Evolutionary conservation across 2,888 invertebrate species (phyloP).

Genomic region (Acronicta psi): DNA sequence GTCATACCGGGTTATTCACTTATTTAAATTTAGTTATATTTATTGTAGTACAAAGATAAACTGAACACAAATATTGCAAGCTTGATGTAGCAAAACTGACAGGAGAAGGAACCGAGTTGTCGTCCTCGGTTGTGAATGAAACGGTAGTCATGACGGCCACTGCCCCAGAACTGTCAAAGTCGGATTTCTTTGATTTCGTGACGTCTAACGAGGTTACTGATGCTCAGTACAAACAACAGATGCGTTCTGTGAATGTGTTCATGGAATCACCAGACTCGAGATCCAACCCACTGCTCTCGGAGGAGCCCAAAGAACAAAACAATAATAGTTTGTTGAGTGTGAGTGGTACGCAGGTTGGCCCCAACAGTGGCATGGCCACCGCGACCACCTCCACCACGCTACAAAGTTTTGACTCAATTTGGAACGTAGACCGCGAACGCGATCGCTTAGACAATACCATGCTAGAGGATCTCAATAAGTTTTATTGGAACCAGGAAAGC

Average conservation of each 20-base stretch:
- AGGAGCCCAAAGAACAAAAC: slow-evolving; percentile 89
- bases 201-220: slow-evolving; percentile 94
- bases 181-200: slow-evolving; percentile 97
- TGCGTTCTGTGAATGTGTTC: slow-evolving; percentile 91
- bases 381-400: slow-evolving; percentile 83
- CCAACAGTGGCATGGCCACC: slow-evolving; percentile 72
- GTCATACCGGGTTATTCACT: slow-evolving; percentile 85
- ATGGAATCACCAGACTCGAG: slow-evolving; percentile 89
- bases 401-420: slow-evolving; percentile 90
- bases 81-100: slow-evolving; percentile 74
- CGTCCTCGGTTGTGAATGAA: slow-evolving; percentile 82
- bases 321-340: slow-evolving; percentile 89
- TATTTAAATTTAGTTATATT: slow-evolving; percentile 85
- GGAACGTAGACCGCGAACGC: slow-evolving; percentile 92
- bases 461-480: slow-evolving; percentile 95
- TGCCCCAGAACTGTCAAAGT: slow-evolving; percentile 95
- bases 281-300: slow-evolving; percentile 84
- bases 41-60: slow-evolving; percentile 85
- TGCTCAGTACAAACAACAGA: slow-evolving; percentile 91
- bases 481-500: slow-evolving; percentile 93
- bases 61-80: slow-evolving; percentile 62
- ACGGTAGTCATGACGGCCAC: slow-evolving; percentile 96
- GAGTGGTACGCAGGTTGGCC: slow-evolving; percentile 66
- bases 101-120: slow-evolving; percentile 71
- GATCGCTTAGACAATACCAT: slow-evolving; percentile 93